phyloP scores from a whole-genome alignment of 1,140 invertebrate species.

The Acromyrmex echinatior region DNA sequence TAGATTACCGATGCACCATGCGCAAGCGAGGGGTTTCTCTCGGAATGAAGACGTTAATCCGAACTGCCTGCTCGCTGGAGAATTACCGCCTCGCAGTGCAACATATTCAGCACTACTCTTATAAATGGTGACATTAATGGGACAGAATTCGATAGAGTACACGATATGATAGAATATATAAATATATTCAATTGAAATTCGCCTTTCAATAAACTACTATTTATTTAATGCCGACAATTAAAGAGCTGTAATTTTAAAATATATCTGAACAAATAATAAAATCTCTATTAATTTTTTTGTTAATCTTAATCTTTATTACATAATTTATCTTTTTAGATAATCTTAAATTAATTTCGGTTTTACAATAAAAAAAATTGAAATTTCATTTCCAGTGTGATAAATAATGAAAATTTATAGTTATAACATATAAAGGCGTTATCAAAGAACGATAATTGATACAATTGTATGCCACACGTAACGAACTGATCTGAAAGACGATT shows the following conservation, averaged over 20 bases:
- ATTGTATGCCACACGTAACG: conserved; percentile 49
- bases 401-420: conserved; percentile 13
- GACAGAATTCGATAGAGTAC: not conserved
- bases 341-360: not conserved
- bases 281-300: not conserved
- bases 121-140: conserved; percentile 11
- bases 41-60: conserved; percentile 68
- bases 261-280: not conserved
- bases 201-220: not conserved
- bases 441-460: conserved; percentile 7
- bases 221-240: conserved; percentile 3
- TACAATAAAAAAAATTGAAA: not conserved
- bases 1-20: conserved; percentile 61
- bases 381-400: not conserved
- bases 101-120: not conserved
- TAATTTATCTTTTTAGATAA: not conserved
- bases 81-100: conserved; percentile 38
- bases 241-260: not conserved
- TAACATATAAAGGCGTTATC: conserved; percentile 6
- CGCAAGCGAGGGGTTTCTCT: conserved; percentile 43
- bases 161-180: not conserved
- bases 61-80: conserved; percentile 39
- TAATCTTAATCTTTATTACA: no score
- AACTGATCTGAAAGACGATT: conserved; percentile 53
- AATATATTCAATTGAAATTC: not conserved